Base-by-base conservation (phyloP, 2,888 invertebrate genomes). In the Tachina grossa region DNA sequence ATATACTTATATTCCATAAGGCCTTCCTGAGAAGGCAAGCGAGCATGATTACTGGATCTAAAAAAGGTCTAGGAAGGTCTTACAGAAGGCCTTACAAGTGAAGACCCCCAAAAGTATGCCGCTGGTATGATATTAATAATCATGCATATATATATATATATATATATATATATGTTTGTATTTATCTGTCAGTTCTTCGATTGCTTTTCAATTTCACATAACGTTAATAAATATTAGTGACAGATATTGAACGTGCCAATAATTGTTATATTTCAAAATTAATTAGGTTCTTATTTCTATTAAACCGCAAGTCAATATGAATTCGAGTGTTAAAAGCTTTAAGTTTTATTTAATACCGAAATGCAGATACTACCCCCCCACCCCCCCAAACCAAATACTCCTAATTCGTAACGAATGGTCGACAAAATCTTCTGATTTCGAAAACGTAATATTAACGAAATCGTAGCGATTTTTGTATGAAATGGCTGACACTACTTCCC, bases 181-280 rank as follows among this genome's bases (percentile, higher is more conserved):
- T 13, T 43, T 39, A 22, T 75, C 19, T 11, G 10, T 31, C 6
- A 43, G 49, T 68, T 74, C 43, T 51, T 11, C 55, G 53, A 61
- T 69, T 53, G 39, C 72, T 81, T 81, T 85, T 85, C 47, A 78
- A 69, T 76, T 82, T 75, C 61, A 69, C 71, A 71, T 63, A 75
- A 79, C 55, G 65, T 51, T 75, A 84, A 65, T 79, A 84, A 69
- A 84, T 75, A 79, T 71, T 84, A 84, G 75, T 49, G 71, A 65
- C 63, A 69, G 72, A 43, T 66, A 71, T 69, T 65, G 69, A 80
- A 76, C 80, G 84, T 84, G 79, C 47, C 84, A 80, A 84, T 76
- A 71, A 85, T 65, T 72, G 75, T 74, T 45, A 75, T 66, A 75
- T 79, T 79, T 74, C 53, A 55, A 83, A 82, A 85, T 82, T 78